Evolutionary conservation across 2,888 invertebrate genomes (phyloP).

Genomic region (Agonopterix subpropinquella): DNA sequence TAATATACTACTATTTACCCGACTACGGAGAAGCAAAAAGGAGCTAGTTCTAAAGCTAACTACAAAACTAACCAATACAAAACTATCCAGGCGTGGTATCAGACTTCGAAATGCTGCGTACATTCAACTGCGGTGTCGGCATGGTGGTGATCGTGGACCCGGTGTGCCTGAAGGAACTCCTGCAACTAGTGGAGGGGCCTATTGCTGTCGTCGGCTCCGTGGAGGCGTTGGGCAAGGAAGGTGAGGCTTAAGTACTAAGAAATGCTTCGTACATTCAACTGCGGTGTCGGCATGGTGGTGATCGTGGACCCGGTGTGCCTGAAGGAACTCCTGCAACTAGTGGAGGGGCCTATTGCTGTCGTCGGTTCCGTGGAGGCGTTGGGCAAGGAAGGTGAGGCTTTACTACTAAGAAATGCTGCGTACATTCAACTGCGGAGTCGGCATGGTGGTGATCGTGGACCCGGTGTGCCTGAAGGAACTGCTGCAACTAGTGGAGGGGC

Average conservation of each 20-base stretch:
- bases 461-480: slow-evolving; percentile 71
- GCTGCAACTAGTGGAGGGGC: slow-evolving; percentile 34
- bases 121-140: slow-evolving; percentile 98
- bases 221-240: slow-evolving; percentile 49
- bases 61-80: too few relatives aligned
- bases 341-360: slow-evolving; percentile 46
- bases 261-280: slow-evolving; percentile 95
- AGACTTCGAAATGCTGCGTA: slow-evolving; percentile 87
- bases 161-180: slow-evolving; percentile 66
- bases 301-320: slow-evolving; percentile 80
- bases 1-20: too few relatives aligned
- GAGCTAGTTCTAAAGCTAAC: too few relatives aligned
- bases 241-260: slow-evolving; percentile 59
- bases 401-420: slow-evolving; percentile 81
- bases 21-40: too few relatives aligned
- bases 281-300: slow-evolving; percentile 93
- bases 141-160: slow-evolving; percentile 85
- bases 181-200: slow-evolving; percentile 36
- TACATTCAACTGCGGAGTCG: slow-evolving; percentile 97
- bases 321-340: slow-evolving; percentile 47
- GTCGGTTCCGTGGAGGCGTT: slow-evolving; percentile 59
- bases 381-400: slow-evolving; percentile 45
- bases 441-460: slow-evolving; percentile 86
- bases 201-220: slow-evolving; percentile 63
- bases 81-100: slow-evolving; percentile 78